phyloP scores from a whole-genome alignment of 1,140 invertebrate species.

The Drosophila rhopaloa region DNA sequence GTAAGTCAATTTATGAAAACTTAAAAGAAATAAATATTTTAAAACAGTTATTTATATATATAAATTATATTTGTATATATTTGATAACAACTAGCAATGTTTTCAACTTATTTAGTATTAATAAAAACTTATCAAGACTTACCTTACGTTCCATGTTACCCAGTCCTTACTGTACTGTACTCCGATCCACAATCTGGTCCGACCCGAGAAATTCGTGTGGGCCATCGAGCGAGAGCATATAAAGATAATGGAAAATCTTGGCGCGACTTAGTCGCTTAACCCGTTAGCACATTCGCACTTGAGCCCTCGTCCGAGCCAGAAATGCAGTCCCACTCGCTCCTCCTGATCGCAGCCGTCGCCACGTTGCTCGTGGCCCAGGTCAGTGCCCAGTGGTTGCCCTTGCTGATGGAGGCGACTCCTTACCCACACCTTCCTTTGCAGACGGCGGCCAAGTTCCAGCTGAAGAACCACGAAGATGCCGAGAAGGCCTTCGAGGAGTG shows the following conservation, averaged over 20 bases:
- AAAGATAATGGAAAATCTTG: conserved; percentile 75
- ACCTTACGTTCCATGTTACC: not conserved
- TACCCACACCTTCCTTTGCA: conserved; percentile 25
- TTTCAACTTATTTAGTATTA: too few species aligned
- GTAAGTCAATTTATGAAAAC: too few species aligned
- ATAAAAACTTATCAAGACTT: too few species aligned
- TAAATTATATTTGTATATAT: too few species aligned
- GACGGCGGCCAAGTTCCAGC: conserved; percentile 64
- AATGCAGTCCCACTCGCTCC: conserved; percentile 61
- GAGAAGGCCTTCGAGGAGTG: conserved; percentile 69
- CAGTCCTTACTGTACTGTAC: conserved; percentile 15
- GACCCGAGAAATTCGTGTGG: conserved; percentile 19
- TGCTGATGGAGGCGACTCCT: conserved; percentile 11
- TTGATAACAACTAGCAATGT: too few species aligned
- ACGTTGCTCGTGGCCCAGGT: conserved; percentile 52
- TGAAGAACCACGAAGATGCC: conserved; percentile 68
- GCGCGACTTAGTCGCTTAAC: conserved; percentile 49
- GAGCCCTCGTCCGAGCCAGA: conserved; percentile 63
- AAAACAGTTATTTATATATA: too few species aligned
- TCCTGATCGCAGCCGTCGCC: conserved; percentile 43
- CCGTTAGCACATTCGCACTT: conserved; percentile 65
- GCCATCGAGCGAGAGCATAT: conserved; percentile 45
- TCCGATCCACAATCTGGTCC: conserved; percentile 26
- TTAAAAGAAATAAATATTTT: too few species aligned
- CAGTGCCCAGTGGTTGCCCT: conserved; percentile 31